These are phyloP conservation scores for Cyphomyrus discorhynchus DNA, from an alignment of 2,113 vertebrate genomes.

Conservation along the genomic window DNA sequence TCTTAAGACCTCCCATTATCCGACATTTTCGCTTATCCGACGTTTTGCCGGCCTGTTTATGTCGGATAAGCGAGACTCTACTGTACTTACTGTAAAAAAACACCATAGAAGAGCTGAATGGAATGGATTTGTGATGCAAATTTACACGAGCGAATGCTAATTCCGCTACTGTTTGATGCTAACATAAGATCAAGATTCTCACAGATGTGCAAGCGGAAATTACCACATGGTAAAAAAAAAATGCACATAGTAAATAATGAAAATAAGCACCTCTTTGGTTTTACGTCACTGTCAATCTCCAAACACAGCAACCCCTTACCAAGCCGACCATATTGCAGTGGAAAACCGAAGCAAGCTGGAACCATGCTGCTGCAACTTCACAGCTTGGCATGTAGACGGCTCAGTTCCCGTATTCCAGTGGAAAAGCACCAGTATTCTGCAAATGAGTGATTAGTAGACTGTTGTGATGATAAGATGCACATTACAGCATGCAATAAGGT, in stretches of 20 bases:
- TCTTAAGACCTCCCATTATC: too few species aligned
- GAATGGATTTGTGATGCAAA: not conserved
- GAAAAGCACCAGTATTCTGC: not conserved
- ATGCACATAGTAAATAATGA: not conserved
- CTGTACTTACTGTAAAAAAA: not conserved
- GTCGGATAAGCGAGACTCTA: too few species aligned
- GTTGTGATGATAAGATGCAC: not conserved
- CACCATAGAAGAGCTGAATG: not conserved
- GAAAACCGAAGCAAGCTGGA: not conserved
- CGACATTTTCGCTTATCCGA: too few species aligned
- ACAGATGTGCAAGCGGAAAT: not conserved
- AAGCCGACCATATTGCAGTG: not conserved
- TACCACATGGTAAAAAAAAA: not conserved
- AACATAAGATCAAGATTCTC: not conserved
- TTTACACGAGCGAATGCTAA: not conserved
- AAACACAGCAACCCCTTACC: not conserved
- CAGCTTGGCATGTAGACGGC: too few species aligned
- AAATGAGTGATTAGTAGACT: not conserved
- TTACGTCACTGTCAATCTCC: not conserved
- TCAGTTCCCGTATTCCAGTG: not conserved
- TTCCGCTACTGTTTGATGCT: not conserved
- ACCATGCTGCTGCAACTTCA: not conserved
- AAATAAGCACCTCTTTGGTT: not conserved
- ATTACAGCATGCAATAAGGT: not conserved
- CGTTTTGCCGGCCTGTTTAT: too few species aligned